Percentiles rank a stretch among this genome's conserved stretches.
Evolutionary conservation across 2,888 invertebrate genomes (phyloP).

Genomic region (Anoplius nigerrimus): DNA sequence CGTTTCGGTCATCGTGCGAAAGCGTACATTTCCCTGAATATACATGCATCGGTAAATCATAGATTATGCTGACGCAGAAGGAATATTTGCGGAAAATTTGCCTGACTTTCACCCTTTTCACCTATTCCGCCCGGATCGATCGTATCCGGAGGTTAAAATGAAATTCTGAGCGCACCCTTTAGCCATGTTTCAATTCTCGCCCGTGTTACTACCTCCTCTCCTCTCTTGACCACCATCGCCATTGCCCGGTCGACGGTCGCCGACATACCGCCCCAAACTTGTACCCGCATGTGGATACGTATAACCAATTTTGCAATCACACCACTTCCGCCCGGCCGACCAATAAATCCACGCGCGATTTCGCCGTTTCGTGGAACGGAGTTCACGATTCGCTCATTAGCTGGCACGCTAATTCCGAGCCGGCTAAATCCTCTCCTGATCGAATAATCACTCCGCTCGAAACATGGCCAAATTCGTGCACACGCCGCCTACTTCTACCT

Average conservation of each 20-base stretch:
- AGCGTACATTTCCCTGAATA: too few species aligned
- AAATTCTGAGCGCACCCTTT: conserved; percentile 25
- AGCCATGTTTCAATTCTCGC: conserved; percentile 13
- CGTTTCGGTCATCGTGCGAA: too few species aligned
- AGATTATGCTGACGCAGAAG: too few species aligned
- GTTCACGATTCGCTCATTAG: conserved; percentile 42
- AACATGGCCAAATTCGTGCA: too few species aligned
- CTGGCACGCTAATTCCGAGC: conserved; percentile 39
- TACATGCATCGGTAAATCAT: too few species aligned
- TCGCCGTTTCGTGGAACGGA: conserved; percentile 17
- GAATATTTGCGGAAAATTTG: too few species aligned
- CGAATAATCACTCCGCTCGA: too few species aligned
- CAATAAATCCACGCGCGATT: conserved; percentile 47
- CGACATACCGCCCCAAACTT: too few species aligned
- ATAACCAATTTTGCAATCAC: conserved; percentile 54
- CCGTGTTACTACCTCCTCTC: background rate
- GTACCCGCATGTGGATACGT: conserved; percentile 9
- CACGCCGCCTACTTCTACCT: too few species aligned
- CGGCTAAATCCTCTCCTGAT: too few species aligned
- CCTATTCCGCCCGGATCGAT: conserved; percentile 23
- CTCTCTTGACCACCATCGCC: too few species aligned
- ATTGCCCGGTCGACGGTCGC: too few species aligned
- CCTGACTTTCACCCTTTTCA: background rate
- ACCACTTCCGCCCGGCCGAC: conserved; percentile 34
- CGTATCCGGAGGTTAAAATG: conserved; percentile 27